phyloP scores from a whole-genome alignment of 2,113 vertebrate genomes.

The Theristicus caerulescens region DNA sequence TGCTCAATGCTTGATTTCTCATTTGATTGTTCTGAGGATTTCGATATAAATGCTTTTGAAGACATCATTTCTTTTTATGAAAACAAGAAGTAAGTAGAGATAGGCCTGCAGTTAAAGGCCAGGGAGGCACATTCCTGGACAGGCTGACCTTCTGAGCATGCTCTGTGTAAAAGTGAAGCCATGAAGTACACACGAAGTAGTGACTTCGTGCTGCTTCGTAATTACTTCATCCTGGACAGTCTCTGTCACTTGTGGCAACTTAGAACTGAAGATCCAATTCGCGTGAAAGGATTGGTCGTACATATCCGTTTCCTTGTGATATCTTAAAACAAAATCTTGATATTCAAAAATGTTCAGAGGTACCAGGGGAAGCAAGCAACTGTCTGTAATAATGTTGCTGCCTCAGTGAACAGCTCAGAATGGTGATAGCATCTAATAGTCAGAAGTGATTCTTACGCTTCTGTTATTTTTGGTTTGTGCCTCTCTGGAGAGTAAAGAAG shows the following conservation, averaged over 20 bases:
- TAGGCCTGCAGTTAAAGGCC: constrained; percentile 25
- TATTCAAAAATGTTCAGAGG: background rate
- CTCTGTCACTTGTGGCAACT: background rate
- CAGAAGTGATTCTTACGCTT: constrained; percentile 44
- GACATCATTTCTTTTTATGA: constrained; percentile 98
- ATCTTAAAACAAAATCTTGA: background rate
- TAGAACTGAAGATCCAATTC: background rate
- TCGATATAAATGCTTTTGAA: constrained; percentile 94
- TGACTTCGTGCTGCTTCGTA: background rate
- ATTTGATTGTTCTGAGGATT: constrained; percentile 97
- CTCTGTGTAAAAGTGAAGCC: background rate
- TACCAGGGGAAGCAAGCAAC: background rate
- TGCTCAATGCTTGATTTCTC: constrained; percentile 97
- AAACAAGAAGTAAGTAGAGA: constrained; percentile 96
- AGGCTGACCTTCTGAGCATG: background rate
- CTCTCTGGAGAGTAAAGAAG: constrained; percentile 77
- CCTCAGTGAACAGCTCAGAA: constrained; percentile 22
- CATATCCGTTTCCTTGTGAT: background rate
- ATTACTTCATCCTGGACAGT: background rate
- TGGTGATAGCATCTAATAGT: background rate
- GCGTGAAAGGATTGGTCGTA: background rate
- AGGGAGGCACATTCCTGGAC: constrained; percentile 65
- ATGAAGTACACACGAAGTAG: background rate
- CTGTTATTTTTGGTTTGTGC: constrained; percentile 69
- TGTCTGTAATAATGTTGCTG: background rate